Conservation (phyloP, 1,140 invertebrate genomes). For the Drosophila tani region DNA sequence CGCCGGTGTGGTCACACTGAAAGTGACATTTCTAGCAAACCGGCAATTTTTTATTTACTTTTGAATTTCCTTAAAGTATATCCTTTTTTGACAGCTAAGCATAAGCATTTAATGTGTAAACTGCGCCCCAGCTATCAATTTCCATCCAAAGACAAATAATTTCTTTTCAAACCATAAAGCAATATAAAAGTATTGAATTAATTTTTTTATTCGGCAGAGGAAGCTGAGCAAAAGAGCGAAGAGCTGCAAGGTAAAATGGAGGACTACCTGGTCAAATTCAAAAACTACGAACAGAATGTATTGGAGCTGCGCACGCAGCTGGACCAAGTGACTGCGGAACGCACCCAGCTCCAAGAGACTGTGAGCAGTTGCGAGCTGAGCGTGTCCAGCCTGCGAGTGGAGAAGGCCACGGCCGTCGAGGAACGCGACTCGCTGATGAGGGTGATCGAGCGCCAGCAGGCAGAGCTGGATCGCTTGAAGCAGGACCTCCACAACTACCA, state of each 20-base stretch:
- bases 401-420: constrained; percentile 88
- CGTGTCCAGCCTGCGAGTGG: constrained; percentile 86
- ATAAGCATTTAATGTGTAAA: no score
- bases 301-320: constrained; percentile 88
- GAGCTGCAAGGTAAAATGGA: constrained; percentile 88
- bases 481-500: constrained; percentile 88
- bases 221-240: constrained; percentile 87
- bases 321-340: constrained; percentile 87
- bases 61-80: neutral
- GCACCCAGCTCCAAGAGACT: constrained; percentile 88
- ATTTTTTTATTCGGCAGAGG: constrained; percentile 58
- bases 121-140: no score
- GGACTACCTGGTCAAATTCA: constrained; percentile 87
- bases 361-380: constrained; percentile 86
- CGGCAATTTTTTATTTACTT: neutral
- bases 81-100: no score
- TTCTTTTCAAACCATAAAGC: no score
- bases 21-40: neutral
- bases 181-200: neutral
- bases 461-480: constrained; percentile 89
- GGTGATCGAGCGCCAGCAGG: constrained; percentile 89
- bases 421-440: constrained; percentile 90
- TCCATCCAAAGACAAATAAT: no score
- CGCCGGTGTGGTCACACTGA: constrained; percentile 17
- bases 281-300: constrained; percentile 87